phyloP scores from a whole-genome alignment of 2,888 invertebrate species.

The Zygogramma bicolorata region DNA sequence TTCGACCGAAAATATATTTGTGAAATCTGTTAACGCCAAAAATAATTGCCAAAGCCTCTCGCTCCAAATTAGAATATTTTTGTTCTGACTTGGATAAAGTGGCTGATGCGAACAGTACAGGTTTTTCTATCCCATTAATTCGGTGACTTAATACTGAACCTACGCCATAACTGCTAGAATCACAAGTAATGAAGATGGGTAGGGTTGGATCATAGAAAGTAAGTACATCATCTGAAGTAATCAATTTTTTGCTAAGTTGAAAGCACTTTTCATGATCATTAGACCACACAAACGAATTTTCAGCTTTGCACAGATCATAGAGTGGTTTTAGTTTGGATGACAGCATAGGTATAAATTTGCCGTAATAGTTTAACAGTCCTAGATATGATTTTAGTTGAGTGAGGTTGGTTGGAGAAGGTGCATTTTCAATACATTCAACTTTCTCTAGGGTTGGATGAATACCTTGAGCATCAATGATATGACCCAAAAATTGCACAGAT shows the following conservation, averaged over 20 bases:
- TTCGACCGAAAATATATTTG: slow-evolving; percentile 50
- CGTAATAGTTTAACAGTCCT: slow-evolving; percentile 25
- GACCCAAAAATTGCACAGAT: slow-evolving; percentile 50
- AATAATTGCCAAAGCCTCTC: slow-evolving; percentile 59
- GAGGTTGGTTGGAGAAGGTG: too few relatives aligned
- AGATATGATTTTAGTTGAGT: slow-evolving; percentile 27
- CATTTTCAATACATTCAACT: slow-evolving; percentile 23
- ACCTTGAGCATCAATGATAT: slow-evolving; percentile 33
- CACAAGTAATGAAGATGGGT: slow-evolving; percentile 46
- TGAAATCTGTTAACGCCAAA: too few relatives aligned
- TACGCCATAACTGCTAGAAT: slow-evolving; percentile 46
- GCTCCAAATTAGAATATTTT: slow-evolving; percentile 56
- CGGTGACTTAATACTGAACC: slow-evolving; percentile 46
- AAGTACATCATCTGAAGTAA: slow-evolving; percentile 40
- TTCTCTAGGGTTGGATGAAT: slow-evolving; percentile 34
- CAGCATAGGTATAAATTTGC: too few relatives aligned
- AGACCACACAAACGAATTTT: too few relatives aligned
- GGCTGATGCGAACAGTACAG: slow-evolving; percentile 46
- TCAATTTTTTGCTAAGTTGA: slow-evolving; percentile 43
- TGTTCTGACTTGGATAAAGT: slow-evolving; percentile 54
- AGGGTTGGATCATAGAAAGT: slow-evolving; percentile 43
- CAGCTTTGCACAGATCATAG: slow-evolving; percentile 33
- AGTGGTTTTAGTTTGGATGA: too few relatives aligned
- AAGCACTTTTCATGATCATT: slow-evolving; percentile 39
- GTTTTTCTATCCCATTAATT: slow-evolving; percentile 40